Evolutionary conservation across 2,888 invertebrate genomes (phyloP).

Genomic region (Apamea sordens): DNA sequence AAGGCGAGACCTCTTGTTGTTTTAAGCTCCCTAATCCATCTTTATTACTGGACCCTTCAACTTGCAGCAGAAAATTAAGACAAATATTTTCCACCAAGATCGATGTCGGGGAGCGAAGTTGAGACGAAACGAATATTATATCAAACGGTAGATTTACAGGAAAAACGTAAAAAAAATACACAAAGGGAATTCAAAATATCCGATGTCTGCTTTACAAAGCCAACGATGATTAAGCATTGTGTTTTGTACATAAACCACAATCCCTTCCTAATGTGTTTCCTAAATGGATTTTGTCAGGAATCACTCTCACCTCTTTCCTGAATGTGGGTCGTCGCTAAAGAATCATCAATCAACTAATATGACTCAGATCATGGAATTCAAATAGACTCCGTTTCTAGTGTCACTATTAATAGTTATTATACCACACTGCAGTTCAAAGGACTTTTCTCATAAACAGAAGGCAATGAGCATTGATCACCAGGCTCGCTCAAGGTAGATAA

Average conservation of each 20-base stretch:
- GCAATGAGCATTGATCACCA: background rate
- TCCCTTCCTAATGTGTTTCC: constrained; percentile 30
- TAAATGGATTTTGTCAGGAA: constrained; percentile 31
- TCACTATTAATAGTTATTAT: background rate
- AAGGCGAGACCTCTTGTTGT: constrained; percentile 26
- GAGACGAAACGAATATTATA: constrained; percentile 39
- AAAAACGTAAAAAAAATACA: constrained; percentile 38
- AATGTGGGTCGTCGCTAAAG: background rate
- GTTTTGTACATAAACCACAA: constrained; percentile 37
- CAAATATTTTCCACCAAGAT: constrained; percentile 17
- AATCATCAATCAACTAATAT: constrained; percentile 26
- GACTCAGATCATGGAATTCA: background rate
- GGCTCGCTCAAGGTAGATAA: background rate
- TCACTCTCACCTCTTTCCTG: constrained; percentile 2
- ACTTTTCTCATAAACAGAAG: background rate
- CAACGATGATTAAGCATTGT: constrained; percentile 44
- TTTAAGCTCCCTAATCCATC: constrained; percentile 26
- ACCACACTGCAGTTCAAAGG: background rate
- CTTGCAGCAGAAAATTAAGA: constrained; percentile 12
- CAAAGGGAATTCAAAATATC: constrained; percentile 43
- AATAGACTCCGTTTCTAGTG: background rate
- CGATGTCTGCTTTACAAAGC: constrained; percentile 47
- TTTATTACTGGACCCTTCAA: constrained; percentile 33
- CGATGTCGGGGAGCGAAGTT: constrained; percentile 36
- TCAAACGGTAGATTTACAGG: constrained; percentile 39